Evolutionary conservation across 1,140 invertebrate species (phyloP), one percentile per base, ranked within the genome.

Genomic region (Hetaerina americana): DNA sequence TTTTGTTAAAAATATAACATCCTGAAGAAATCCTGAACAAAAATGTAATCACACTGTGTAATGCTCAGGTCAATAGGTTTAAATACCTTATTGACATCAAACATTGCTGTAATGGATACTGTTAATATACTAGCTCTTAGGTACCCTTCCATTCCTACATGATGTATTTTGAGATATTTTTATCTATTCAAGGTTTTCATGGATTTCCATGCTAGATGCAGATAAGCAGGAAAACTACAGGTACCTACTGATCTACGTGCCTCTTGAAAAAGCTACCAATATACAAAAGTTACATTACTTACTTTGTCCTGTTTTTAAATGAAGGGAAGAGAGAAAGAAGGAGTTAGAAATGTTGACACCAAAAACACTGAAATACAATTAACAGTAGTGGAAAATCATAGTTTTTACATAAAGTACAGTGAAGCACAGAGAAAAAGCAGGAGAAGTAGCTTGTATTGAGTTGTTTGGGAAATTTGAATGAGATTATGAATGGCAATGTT

Each of bases 231-330:
- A 69, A 22, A 26, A 27, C 68, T 27, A 27, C 26, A 27, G 28
- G 15, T 57, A 26, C 10, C 68, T 27, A 27, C 26, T n/a, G 28
- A 12, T 57, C 40, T 57, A 57, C 2, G 10, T n/a, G 22, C 15
- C 2, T 57, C 40, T 5, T 5, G 40, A 57, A 57, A 25, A 27
- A 27, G 40, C 40, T 57, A 57, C 40, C 15, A 68, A 72, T 26
- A 71, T n/a, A 70, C 22, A 25, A 74, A 24, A 70, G 24, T 29
- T 31, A 26, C 26, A 68, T 74, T 78, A 77, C 76, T 78, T 75
- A 78, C 76, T 77, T 78, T 78, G 69, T 77, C 76, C 76, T 78
- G 76, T 22, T 75, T 66, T 73, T 70, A 76, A 72, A 75, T 74
- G 26, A 73, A 75, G 72, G 40, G 69, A 75, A 74, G 72, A 75